Evolutionary conservation across 1,140 invertebrate species (phyloP).

Genomic region (Bombus impatiens): DNA sequence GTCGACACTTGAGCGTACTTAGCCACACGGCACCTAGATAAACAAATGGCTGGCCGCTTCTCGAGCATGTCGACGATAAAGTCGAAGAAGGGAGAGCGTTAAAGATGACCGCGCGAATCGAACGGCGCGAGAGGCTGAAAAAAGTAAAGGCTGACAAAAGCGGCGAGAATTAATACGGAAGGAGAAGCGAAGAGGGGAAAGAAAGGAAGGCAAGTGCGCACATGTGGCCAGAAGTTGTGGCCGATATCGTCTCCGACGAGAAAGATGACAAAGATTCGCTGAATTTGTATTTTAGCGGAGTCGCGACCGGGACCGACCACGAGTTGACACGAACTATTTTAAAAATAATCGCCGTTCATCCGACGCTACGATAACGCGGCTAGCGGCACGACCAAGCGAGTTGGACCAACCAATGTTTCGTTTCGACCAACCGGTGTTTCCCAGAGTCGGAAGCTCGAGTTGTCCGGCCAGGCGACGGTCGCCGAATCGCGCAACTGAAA

Average conservation of each 20-base stretch:
- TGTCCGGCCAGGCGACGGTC: neutral
- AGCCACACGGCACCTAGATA: constrained; percentile 19
- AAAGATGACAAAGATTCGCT: constrained; percentile 63
- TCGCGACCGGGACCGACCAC: neutral
- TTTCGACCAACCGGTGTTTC: neutral
- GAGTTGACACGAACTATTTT: constrained; percentile 43
- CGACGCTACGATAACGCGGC: neutral
- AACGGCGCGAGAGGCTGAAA: constrained; percentile 12
- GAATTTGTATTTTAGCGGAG: constrained; percentile 63
- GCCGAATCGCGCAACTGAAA: neutral
- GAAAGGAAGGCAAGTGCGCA: constrained; percentile 31
- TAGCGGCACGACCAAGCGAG: no score
- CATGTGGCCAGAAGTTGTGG: constrained; percentile 74
- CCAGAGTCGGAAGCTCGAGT: neutral
- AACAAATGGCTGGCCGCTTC: constrained; percentile 12
- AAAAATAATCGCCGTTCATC: constrained; percentile 48
- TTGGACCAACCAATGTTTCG: neutral
- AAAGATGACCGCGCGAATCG: constrained; percentile 53
- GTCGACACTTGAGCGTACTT: neutral
- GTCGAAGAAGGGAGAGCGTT: constrained; percentile 36
- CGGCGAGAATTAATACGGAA: constrained; percentile 43
- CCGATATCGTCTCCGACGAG: constrained; percentile 64
- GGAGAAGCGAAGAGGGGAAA: neutral
- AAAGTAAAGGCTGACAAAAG: constrained; percentile 43
- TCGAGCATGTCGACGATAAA: neutral